phyloP scores from a whole-genome alignment of 2,888 invertebrate species.

The Eulithis testata region DNA sequence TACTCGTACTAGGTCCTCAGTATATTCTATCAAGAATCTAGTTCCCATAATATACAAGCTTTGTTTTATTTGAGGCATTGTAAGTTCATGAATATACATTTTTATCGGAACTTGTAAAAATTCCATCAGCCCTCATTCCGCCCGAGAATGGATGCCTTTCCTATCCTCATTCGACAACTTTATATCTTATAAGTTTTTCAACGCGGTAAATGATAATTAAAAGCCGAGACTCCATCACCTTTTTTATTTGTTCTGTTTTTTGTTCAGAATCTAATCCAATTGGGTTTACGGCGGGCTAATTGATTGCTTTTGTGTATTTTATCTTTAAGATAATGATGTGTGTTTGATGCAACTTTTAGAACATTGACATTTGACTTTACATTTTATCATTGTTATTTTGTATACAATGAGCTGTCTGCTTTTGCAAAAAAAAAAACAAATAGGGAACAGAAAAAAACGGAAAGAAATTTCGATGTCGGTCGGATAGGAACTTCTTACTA shows the following conservation, averaged over 20 bases:
- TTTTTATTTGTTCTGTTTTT: conserved; percentile 57
- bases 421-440: too few species aligned
- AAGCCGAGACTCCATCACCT: conserved; percentile 66
- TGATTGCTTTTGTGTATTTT: conserved; percentile 68
- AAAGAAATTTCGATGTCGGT: too few species aligned
- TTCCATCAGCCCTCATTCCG: conserved; percentile 25
- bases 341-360: conserved; percentile 36
- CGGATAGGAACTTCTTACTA: too few species aligned
- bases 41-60: too few species aligned
- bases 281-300: conserved; percentile 69
- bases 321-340: conserved; percentile 43
- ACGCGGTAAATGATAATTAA: conserved; percentile 78
- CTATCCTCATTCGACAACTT: conserved; percentile 59
- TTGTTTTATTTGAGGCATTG: too few species aligned
- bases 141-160: conserved; percentile 38
- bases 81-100: background rate
- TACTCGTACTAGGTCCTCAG: too few species aligned
- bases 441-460: too few species aligned
- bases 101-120: conserved; percentile 27
- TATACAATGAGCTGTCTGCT: background rate
- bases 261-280: conserved; percentile 64
- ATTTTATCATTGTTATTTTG: background rate
- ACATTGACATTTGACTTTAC: conserved; percentile 2
- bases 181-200: conserved; percentile 57
- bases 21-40: too few species aligned